Evolutionary conservation across 35 echinoderm and acorn worm species (phyloP), one percentile per base, ranked within the genome.

Genomic region (Ophioderma brevispina): DNA sequence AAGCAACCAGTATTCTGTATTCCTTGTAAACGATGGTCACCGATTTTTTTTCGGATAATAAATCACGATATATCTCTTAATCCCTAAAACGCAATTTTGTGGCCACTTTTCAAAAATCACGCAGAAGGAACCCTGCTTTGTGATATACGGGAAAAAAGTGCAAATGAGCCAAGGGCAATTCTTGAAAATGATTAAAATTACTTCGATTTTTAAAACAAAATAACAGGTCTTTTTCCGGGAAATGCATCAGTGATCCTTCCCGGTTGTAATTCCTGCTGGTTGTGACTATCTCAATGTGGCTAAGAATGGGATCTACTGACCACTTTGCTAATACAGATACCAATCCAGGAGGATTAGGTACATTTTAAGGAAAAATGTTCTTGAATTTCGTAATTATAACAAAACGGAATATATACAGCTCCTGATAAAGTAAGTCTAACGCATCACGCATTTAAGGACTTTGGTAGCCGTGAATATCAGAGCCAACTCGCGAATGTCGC

Each of bases 181-280:
- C 46, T 52, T 11, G 8, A 52, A 11, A 8, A 11, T 52, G 8
- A 11, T 52, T 21, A 52, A 52, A n/a, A n/a, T n/a, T n/a, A 11
- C 46, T 52, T 52, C 46, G 21, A 8, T 21, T 11, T 52, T 11
- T 21, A 21, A 52, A 8, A 52, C 8, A 52, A 11, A 8, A 8
- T 52, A 52, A 11, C 8, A 21, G 59, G 10, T 70, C 59, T 25
- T 70, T 70, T 70, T 39, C 39, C 11, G 81, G 64, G 1, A 88
- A 92, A 31, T 97, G 95, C 39, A 46, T 97, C n/a, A 97, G 95
- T 84, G 91, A 97, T 36, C 95, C 91, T 79, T 37, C 76, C 0
- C 59, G 85, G 36, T 93, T 91, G 36, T 13, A 30, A 8, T 40
- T 63, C 35, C 91, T 84, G 43, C 87, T 81, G 33, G 95, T 91